Conservation (phyloP, 2,113 vertebrate genomes). For the Cynopterus brachyotis region DNA sequence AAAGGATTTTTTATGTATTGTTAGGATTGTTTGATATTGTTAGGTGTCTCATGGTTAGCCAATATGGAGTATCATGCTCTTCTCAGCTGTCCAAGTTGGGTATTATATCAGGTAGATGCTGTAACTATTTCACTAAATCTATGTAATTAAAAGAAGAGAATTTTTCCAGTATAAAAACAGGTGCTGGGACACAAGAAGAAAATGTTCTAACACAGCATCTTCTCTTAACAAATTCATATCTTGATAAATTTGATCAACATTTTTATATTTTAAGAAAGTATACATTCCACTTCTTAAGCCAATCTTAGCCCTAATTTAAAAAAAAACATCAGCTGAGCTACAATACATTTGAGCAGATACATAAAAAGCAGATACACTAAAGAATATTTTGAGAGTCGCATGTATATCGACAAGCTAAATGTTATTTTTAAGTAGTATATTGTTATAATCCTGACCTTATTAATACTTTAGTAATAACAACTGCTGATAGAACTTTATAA, state of each 20-base stretch:
- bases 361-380: background rate
- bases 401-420: background rate
- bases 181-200: background rate
- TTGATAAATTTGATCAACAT: background rate
- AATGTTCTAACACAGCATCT: background rate
- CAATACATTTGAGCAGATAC: background rate
- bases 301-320: background rate
- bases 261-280: background rate
- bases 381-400: background rate
- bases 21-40: background rate
- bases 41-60: background rate
- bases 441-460: background rate
- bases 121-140: background rate
- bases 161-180: background rate
- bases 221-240: background rate
- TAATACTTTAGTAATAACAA: background rate
- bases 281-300: background rate
- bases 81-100: background rate
- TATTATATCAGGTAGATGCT: background rate
- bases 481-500: background rate
- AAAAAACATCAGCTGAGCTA: background rate
- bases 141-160: background rate
- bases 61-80: background rate
- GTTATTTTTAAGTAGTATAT: background rate
- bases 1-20: background rate